Conservation (phyloP, 2,113 vertebrate species). For the Hypomesus transpacificus region DNA sequence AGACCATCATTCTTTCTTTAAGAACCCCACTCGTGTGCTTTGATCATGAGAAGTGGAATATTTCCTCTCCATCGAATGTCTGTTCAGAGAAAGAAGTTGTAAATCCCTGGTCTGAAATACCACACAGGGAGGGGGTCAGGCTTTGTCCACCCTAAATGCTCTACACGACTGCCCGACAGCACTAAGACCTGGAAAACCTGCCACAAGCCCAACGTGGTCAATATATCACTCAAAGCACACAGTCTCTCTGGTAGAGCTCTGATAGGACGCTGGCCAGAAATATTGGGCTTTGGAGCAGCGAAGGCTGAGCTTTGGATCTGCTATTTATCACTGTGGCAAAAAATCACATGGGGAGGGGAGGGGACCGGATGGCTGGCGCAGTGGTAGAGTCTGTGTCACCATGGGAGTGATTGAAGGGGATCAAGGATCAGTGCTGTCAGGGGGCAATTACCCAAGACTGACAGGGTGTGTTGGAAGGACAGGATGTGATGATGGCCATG, state of each 20-base stretch:
- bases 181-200: constrained; percentile 37
- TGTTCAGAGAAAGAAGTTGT: too few species aligned
- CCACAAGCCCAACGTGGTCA: constrained; percentile 44
- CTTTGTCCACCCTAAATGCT: not conserved
- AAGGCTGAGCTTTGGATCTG: constrained; percentile 35
- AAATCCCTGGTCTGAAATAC: constrained; percentile 9
- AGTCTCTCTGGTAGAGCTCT: constrained; percentile 40
- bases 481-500: constrained; percentile 27
- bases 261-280: constrained; percentile 48
- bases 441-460: constrained; percentile 59
- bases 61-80: too few species aligned
- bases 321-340: constrained; percentile 57
- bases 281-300: constrained; percentile 22
- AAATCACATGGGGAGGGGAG: constrained; percentile 36
- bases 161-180: constrained; percentile 15
- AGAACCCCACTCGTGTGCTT: too few species aligned
- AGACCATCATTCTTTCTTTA: not conserved
- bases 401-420: constrained; percentile 57
- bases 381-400: constrained; percentile 45
- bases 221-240: constrained; percentile 46
- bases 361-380: not conserved
- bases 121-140: not conserved
- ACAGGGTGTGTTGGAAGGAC: constrained; percentile 65
- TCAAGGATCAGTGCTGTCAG: constrained; percentile 53
- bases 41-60: too few species aligned